Conservation (phyloP, 2,113 vertebrate genomes). For the Megaceryle maxima region DNA sequence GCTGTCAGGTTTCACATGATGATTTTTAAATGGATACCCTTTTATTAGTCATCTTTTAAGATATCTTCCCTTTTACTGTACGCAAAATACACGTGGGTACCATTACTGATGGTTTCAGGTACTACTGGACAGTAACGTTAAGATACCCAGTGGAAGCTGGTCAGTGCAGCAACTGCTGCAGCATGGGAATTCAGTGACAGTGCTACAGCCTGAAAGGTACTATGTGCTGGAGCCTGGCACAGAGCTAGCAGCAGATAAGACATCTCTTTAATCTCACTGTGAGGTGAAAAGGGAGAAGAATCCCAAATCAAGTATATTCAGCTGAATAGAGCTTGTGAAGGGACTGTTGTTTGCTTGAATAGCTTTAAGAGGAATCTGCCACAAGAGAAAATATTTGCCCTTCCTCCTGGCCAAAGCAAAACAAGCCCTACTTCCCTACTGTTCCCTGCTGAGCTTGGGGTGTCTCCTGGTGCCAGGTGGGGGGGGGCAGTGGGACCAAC, state of each 20-base stretch:
- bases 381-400: neutral
- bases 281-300: neutral
- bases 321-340: neutral
- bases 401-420: neutral
- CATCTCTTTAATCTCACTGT: neutral
- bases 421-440: neutral
- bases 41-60: neutral
- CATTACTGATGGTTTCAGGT: neutral
- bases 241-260: neutral
- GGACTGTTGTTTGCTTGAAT: neutral
- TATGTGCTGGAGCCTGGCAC: neutral
- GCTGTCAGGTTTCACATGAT: neutral
- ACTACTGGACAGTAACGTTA: neutral
- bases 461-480: neutral
- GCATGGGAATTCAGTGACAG: neutral
- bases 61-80: neutral
- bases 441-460: neutral
- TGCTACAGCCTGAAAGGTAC: neutral
- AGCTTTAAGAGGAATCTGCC: neutral
- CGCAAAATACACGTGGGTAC: neutral
- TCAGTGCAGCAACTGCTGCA: neutral
- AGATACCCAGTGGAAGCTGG: neutral
- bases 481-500: neutral
- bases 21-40: neutral
- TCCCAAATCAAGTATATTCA: neutral